Base-by-base conservation (phyloP, 2,888 invertebrate genomes). In the Seira musarum region DNA sequence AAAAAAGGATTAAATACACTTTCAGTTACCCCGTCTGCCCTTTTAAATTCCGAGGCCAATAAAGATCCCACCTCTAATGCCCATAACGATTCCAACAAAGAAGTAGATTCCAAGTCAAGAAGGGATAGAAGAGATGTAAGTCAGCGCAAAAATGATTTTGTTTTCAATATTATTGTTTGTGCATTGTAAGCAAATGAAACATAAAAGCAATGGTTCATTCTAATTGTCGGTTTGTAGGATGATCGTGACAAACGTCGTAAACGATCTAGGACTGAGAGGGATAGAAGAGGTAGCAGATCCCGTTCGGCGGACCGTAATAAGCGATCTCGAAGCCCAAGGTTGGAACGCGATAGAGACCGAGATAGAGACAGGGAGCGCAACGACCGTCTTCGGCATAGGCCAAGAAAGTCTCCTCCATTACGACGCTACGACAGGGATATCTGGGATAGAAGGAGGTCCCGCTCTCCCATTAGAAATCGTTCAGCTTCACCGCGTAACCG, bases 251-350 rank as follows among this genome's bases (percentile, higher is more conserved):
- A 82, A 8, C 74, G 75, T 46, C 66, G 80, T 0, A 82, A 78
- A 60, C 74, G 82, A 46, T 80, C 82, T 0, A 64, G 71, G 10
- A 64, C 40, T 1, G 73, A 75, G 5, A 67, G 85, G 25, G 82
- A 82, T 68, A 73, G 83, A 10, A 75, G 85, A 46, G 70, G 81
- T 68, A 83, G 84, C 63, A 69, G 84, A 24, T 82, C 84, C 15
- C 80, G 84, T 15, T 80, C 82, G 6, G 77, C 81, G 24, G 84
- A 86, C 22, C 80, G 86, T 40, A 81, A 90, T 21, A 30, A 30
- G 63, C 89, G 90, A 68, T 90, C 90, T 6, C 88, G 90, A 35
- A 89, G 91, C 74, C 88, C 89, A 6, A 88, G 90, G 25, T 90
- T 90, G 79, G 79, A 79, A 22, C 67, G 79, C 17, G 79, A 79